These are phyloP conservation scores for Chesias legatella DNA, from an alignment of 2,888 invertebrate genomes.

Conservation along the genomic window DNA sequence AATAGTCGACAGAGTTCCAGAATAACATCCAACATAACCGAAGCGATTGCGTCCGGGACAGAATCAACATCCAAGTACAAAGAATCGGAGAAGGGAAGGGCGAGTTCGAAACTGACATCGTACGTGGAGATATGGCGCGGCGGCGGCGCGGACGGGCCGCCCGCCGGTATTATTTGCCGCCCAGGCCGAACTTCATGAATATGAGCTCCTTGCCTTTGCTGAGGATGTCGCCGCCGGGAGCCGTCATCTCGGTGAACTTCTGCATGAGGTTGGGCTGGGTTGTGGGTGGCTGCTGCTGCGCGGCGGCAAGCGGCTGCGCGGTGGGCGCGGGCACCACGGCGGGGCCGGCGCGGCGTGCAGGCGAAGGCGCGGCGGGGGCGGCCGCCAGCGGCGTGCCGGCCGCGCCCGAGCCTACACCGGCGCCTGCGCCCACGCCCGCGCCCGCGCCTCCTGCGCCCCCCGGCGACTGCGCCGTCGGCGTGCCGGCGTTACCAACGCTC, in stretches of 20 bases:
- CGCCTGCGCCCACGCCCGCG: constrained; percentile 26
- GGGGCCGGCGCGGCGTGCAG: constrained; percentile 71
- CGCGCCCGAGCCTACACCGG: constrained; percentile 29
- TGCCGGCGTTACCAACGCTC: constrained; percentile 81
- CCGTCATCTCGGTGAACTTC: constrained; percentile 93
- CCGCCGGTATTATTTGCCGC: constrained; percentile 83
- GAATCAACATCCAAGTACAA: constrained; percentile 16
- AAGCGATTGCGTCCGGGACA: constrained; percentile 16
- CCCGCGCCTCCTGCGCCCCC: constrained; percentile 34
- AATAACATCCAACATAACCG: constrained; percentile 25
- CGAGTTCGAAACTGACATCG: constrained; percentile 28
- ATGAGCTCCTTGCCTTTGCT: constrained; percentile 96
- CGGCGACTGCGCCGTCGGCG: constrained; percentile 64
- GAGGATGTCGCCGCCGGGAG: constrained; percentile 93
- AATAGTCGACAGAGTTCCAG: constrained; percentile 43
- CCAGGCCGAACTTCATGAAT: constrained; percentile 95
- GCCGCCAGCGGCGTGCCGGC: constrained; percentile 33
- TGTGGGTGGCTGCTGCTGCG: constrained; percentile 67
- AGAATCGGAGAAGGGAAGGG: constrained; percentile 11
- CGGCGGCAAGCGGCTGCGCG: constrained; percentile 51
- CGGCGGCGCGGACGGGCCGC: constrained; percentile 43
- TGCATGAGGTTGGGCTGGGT: constrained; percentile 90
- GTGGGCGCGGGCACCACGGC: constrained; percentile 72
- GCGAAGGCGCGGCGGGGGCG: constrained; percentile 50
- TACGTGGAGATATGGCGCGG: constrained; percentile 31